Percentiles rank a stretch among this genome's conserved stretches.
phyloP scores from a whole-genome alignment of 2,113 vertebrate genomes.

The Brachirus orientalis region DNA sequence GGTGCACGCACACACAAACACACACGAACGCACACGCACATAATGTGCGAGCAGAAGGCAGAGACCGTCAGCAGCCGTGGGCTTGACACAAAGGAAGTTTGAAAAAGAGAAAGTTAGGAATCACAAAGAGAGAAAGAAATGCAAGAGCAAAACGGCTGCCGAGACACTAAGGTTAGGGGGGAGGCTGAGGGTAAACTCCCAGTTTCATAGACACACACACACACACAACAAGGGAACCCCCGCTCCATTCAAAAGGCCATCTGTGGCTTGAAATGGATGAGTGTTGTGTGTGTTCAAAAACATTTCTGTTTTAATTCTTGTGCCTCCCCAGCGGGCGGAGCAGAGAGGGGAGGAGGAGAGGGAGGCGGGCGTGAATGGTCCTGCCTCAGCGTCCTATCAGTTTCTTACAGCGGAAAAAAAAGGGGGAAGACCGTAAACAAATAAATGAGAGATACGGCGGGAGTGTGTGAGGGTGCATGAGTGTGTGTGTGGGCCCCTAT shows the following conservation, averaged over 20 bases:
- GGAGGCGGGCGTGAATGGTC: constrained; percentile 58
- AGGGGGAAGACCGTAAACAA: constrained; percentile 73
- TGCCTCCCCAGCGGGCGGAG: constrained; percentile 66
- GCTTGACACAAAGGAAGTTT: constrained; percentile 77
- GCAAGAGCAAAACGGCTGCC: constrained; percentile 77
- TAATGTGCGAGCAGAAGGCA: constrained; percentile 78
- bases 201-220: constrained; percentile 64
- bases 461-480: constrained; percentile 38
- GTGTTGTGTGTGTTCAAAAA: constrained; percentile 71
- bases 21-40: constrained; percentile 5
- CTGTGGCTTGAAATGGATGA: constrained; percentile 86
- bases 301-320: constrained; percentile 76
- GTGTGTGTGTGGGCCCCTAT: constrained; percentile 47
- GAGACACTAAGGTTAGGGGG: constrained; percentile 64
- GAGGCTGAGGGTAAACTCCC: constrained; percentile 67
- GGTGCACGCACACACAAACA: neutral
- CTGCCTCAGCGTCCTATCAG: constrained; percentile 64
- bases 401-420: constrained; percentile 60
- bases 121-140: constrained; percentile 84
- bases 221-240: constrained; percentile 70
- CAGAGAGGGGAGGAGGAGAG: constrained; percentile 44
- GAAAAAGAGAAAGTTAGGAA: constrained; percentile 70
- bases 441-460: constrained; percentile 67
- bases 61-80: constrained; percentile 59
- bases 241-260: constrained; percentile 84